Conservation (phyloP, 2,113 vertebrate species). For the Cryptomyrus ogoouensis region DNA sequence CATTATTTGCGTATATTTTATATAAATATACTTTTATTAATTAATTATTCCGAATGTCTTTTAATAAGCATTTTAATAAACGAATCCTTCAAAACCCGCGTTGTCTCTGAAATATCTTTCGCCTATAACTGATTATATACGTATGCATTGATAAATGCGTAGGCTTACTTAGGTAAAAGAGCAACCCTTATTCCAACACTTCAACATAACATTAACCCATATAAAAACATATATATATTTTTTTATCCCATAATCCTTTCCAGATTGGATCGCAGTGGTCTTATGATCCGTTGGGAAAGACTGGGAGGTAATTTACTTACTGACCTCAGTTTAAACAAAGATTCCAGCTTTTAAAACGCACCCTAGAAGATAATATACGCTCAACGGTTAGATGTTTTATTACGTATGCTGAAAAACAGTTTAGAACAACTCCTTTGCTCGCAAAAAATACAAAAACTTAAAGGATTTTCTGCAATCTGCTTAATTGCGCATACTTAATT, state of each 20-base stretch:
- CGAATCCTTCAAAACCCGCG: neutral
- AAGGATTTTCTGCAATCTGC: neutral
- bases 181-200: neutral
- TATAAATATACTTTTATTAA: neutral
- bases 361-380: neutral
- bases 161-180: neutral
- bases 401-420: neutral
- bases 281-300: constrained; percentile 21
- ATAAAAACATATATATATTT: neutral
- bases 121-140: no score
- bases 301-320: constrained; percentile 12
- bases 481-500: neutral
- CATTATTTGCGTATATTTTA: neutral
- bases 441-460: neutral
- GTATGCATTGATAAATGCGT: no score
- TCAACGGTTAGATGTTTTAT: neutral
- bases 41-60: neutral
- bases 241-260: constrained; percentile 22
- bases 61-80: neutral
- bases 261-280: constrained; percentile 22
- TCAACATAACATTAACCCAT: constrained; percentile 16
- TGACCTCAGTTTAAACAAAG: neutral
- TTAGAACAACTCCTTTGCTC: neutral
- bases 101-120: no score
- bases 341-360: neutral